A percentile compares a stretch with the other conserved stretches of the same genome.
Evolutionary conservation across 2,888 invertebrate species (phyloP).

Genomic region (Sphaeridia pumilis): DNA sequence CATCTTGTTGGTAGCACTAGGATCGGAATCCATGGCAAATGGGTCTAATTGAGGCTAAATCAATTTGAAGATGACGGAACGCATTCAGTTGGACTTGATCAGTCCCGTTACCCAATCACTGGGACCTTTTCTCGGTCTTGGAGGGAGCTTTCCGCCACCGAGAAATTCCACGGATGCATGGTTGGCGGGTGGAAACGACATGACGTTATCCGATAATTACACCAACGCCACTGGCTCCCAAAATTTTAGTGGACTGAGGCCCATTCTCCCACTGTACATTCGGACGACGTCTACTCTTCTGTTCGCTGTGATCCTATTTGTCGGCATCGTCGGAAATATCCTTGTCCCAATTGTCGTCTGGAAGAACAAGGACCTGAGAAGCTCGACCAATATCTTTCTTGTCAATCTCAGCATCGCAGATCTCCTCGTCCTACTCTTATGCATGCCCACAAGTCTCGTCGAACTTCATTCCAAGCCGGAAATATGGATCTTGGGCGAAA

Average conservation of each 20-base stretch:
- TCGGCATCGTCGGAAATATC: conserved; percentile 82
- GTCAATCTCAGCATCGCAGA: conserved; percentile 89
- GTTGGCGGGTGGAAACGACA: background rate
- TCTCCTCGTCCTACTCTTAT: conserved; percentile 76
- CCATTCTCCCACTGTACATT: conserved; percentile 66
- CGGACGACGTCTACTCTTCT: conserved; percentile 76
- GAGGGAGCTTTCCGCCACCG: background rate
- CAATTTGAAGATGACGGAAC: too few relatives aligned
- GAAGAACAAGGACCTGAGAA: conserved; percentile 80
- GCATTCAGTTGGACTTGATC: conserved; percentile 6
- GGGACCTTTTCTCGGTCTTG: background rate
- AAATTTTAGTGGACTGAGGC: background rate
- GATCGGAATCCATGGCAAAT: too few relatives aligned
- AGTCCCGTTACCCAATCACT: conserved; percentile 9
- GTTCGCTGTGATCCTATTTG: conserved; percentile 74
- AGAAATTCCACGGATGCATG: background rate
- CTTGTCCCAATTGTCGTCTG: conserved; percentile 88
- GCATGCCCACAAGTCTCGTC: conserved; percentile 86
- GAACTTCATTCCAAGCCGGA: conserved; percentile 84
- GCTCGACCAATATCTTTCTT: conserved; percentile 83
- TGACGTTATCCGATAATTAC: background rate
- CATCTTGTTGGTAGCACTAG: too few relatives aligned
- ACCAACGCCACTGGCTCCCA: background rate
- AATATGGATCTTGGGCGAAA: conserved; percentile 82
- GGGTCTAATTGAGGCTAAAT: too few relatives aligned